Evolutionary conservation across 2,888 invertebrate genomes (phyloP), one percentile per base, ranked within the genome.

Genomic region (Cistogaster globosa): DNA sequence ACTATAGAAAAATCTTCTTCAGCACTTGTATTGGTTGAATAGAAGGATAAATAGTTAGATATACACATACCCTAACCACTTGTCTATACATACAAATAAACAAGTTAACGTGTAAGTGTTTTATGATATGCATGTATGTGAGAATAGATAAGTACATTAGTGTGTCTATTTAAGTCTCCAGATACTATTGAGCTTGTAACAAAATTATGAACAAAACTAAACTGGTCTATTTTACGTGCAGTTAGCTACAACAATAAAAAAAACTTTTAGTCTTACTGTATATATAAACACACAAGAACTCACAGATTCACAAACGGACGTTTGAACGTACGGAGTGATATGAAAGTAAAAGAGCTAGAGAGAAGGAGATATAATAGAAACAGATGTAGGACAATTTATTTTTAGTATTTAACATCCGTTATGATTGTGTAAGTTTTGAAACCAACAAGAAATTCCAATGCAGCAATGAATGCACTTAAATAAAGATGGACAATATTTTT

Each of bases 301-400:
- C 26, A 26, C 26, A 26, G 26, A 26, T 26, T 7, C 7, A 57
- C 48, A 60, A 53, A 38, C 63, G 32, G 55, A 38, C 38, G 18
- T 20, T 16, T 53, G 63, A 65, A 38, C 38, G 18, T 20, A 18
- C 38, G 63, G 42, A 45, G 18, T 42, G 18, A 36, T 2, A 32
- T 5, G 32, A 5, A 8, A 51, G 62, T 11, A n/a, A 32, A 4
- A 42, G 5, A 42, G 14, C n/a, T 11, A 48, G 32, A 55, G 45
- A 11, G 51, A n/a, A 22, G 14, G 4, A 71, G 0, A 45, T n/a
- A 65, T 65, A 45, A 4, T 65, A 18, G 38, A 42, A 76, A 58
- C 69, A 82, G 63, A 76, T 76, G 76, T 82, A 69, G 82, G 76
- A 71, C 76, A 82, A 63, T 57, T 76, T 82, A 71, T 82, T 82